Evolutionary conservation across 2,888 invertebrate species (phyloP).

Genomic region (Strigamia maritima): DNA sequence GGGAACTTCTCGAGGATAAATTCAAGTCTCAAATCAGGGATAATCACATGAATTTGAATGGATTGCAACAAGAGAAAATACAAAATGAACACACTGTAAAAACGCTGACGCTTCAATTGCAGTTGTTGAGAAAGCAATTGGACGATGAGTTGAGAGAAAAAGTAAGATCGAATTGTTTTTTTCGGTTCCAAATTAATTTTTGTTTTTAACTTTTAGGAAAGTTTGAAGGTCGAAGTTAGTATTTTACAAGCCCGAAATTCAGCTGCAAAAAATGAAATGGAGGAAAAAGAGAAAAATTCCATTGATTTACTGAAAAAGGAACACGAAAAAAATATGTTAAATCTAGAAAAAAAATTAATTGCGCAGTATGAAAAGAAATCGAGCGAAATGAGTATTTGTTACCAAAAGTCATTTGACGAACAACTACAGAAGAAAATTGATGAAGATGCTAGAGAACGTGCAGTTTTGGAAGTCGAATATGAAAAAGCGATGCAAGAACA

Average conservation of each 20-base stretch:
- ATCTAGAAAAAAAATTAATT: not conserved
- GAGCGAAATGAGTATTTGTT: not conserved
- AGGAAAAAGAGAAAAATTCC: not conserved
- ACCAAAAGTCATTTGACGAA: not conserved
- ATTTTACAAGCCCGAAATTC: not conserved
- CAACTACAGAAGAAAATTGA: not conserved
- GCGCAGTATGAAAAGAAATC: not conserved
- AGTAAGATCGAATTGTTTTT: not conserved
- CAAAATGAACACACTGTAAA: not conserved
- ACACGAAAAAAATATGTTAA: not conserved
- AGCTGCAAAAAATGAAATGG: not conserved
- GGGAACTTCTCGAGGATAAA: not conserved
- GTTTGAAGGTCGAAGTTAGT: conserved; percentile 18
- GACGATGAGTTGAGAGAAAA: not conserved
- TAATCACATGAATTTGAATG: not conserved
- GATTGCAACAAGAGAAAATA: not conserved
- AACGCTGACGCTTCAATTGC: not conserved
- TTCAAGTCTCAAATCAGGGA: not conserved
- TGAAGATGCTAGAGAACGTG: not conserved
- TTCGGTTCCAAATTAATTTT: not conserved
- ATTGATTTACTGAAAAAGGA: not conserved
- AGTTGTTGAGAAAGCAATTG: not conserved
- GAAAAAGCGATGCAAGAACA: not conserved
- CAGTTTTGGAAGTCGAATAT: not conserved
- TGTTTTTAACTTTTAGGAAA: not conserved